A percentile compares a stretch with the other conserved stretches of the same genome.
phyloP scores from a whole-genome alignment of 2,113 vertebrate genomes.

The Oreochromis aureus region DNA sequence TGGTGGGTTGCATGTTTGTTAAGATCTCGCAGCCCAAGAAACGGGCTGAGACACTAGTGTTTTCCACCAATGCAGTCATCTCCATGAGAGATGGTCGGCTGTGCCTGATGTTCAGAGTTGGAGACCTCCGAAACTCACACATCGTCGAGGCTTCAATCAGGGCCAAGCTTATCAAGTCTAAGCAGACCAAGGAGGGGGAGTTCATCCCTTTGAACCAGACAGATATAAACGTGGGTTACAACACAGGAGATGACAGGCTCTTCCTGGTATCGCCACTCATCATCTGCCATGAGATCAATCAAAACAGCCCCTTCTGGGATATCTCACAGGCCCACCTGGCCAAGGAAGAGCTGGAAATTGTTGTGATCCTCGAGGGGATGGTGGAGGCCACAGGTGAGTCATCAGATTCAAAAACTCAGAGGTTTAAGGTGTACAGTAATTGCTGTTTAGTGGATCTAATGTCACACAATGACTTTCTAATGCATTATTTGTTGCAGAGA shows the following conservation, averaged over 20 bases:
- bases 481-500: not conserved
- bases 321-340: constrained; percentile 88
- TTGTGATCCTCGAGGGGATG: constrained; percentile 99
- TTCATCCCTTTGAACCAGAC: constrained; percentile 99
- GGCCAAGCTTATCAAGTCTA: constrained; percentile 98
- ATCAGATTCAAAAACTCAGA: not conserved
- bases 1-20: constrained; percentile 99
- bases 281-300: constrained; percentile 98
- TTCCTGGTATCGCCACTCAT: constrained; percentile 98
- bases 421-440: not conserved
- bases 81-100: constrained; percentile 94
- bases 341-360: constrained; percentile 94
- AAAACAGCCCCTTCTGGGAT: constrained; percentile 98
- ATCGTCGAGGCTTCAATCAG: constrained; percentile 98
- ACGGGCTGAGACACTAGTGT: constrained; percentile 95
- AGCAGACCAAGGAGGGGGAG: constrained; percentile 98
- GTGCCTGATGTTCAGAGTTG: constrained; percentile 98
- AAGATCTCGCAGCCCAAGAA: constrained; percentile 99
- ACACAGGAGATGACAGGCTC: constrained; percentile 94
- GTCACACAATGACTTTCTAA: not conserved
- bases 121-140: constrained; percentile 98
- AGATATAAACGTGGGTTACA: constrained; percentile 97
- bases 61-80: constrained; percentile 95
- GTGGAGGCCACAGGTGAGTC: constrained; percentile 97
- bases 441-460: not conserved